phyloP scores from a whole-genome alignment of 2,888 invertebrate species.

The Phengaris alcon region DNA sequence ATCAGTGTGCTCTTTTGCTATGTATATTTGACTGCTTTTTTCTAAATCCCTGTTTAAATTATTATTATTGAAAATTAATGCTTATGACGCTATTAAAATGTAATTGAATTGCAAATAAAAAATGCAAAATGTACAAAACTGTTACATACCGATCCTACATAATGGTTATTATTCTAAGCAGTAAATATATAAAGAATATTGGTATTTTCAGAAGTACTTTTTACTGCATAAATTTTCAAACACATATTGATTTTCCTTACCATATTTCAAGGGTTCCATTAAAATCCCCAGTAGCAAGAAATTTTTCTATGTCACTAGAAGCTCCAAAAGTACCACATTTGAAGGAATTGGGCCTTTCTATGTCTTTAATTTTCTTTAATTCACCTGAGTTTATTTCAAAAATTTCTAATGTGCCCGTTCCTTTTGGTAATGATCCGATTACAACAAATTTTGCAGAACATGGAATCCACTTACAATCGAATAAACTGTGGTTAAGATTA shows the following conservation, averaged over 20 bases:
- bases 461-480: slow-evolving; percentile 97
- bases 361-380: slow-evolving; percentile 82
- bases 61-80: slow-evolving; percentile 32
- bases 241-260: slow-evolving; percentile 66
- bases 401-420: slow-evolving; percentile 90
- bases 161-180: too few species aligned
- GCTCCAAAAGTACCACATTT: slow-evolving; percentile 97
- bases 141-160: too few species aligned
- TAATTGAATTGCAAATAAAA: too few species aligned
- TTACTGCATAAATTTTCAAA: neutral
- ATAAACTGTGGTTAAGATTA: slow-evolving; percentile 89
- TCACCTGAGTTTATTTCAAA: slow-evolving; percentile 88
- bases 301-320: slow-evolving; percentile 87
- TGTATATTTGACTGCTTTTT: slow-evolving; percentile 86
- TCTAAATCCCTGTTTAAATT: slow-evolving; percentile 85
- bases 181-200: too few species aligned
- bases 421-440: slow-evolving; percentile 91
- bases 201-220: too few species aligned
- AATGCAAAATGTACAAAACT: too few species aligned
- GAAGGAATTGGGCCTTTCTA: slow-evolving; percentile 89
- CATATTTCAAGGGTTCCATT: slow-evolving; percentile 90
- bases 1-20: slow-evolving; percentile 87
- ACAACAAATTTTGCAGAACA: slow-evolving; percentile 95
- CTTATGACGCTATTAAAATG: too few species aligned
- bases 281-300: slow-evolving; percentile 95